These are phyloP conservation scores for Drosophila hydei DNA, from an alignment of 1,140 invertebrate species.

Conservation along the genomic window DNA sequence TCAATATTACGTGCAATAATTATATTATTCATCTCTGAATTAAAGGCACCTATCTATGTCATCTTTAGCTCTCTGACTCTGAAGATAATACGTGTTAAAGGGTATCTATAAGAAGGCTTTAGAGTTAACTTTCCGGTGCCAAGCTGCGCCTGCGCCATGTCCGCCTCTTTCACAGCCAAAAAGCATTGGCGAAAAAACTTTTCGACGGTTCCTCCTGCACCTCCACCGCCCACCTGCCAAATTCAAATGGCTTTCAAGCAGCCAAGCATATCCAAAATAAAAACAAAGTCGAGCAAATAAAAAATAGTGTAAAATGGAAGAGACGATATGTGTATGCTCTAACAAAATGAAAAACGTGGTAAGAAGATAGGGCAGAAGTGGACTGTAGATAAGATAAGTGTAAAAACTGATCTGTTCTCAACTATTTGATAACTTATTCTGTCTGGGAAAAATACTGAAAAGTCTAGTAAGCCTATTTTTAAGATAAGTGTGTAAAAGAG, in stretches of 20 bases:
- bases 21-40: too few relatives aligned
- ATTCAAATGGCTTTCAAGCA: slow-evolving; percentile 48
- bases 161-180: slow-evolving; percentile 11
- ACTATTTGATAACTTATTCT: not conserved
- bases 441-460: not conserved
- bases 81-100: too few relatives aligned
- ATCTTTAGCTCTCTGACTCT: too few relatives aligned
- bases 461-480: not conserved
- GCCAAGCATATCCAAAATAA: slow-evolving; percentile 49
- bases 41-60: too few relatives aligned
- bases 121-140: slow-evolving; percentile 17
- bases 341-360: not conserved
- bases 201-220: slow-evolving; percentile 13
- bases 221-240: not conserved
- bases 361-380: not conserved
- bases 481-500: too few relatives aligned
- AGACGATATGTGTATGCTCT: slow-evolving; percentile 38
- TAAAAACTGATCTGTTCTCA: slow-evolving; percentile 11
- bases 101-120: not conserved
- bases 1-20: too few relatives aligned
- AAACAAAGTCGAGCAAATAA: slow-evolving; percentile 20
- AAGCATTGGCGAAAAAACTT: slow-evolving; percentile 37
- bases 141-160: slow-evolving; percentile 37
- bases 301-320: slow-evolving; percentile 15
- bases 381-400: slow-evolving; percentile 19